Conservation (phyloP, 2,113 vertebrate genomes). For the Nanorana parkeri region DNA sequence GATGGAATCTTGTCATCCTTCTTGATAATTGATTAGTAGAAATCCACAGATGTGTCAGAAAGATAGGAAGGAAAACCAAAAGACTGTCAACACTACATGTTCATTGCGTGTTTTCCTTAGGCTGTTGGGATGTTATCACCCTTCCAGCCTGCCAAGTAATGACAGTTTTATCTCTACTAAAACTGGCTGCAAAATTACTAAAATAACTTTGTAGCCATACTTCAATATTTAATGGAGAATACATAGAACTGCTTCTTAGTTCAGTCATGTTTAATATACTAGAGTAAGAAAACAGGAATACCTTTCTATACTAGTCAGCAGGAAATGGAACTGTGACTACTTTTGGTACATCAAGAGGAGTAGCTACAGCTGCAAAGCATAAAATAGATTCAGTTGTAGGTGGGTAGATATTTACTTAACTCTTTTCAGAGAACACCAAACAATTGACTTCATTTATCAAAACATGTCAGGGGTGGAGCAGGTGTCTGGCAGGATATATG, state of each 20-base stretch:
- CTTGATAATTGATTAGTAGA: constrained; percentile 36
- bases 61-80: constrained; percentile 54
- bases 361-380: no score
- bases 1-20: constrained; percentile 17
- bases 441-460: no score
- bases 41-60: constrained; percentile 48
- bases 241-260: neutral
- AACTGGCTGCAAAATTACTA: constrained; percentile 2
- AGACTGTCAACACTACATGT: constrained; percentile 46
- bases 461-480: no score
- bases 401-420: no score
- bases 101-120: constrained; percentile 37
- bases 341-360: no score
- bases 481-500: no score
- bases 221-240: neutral
- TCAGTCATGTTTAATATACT: no score
- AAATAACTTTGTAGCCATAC: neutral
- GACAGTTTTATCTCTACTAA: neutral
- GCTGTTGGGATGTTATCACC: constrained; percentile 35
- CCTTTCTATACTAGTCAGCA: neutral
- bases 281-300: no score
- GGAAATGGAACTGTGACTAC: no score
- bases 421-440: no score
- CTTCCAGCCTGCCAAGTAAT: constrained; percentile 24
- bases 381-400: no score